Conservation (phyloP, 2,113 vertebrate species). For the Ciconia maguari region DNA sequence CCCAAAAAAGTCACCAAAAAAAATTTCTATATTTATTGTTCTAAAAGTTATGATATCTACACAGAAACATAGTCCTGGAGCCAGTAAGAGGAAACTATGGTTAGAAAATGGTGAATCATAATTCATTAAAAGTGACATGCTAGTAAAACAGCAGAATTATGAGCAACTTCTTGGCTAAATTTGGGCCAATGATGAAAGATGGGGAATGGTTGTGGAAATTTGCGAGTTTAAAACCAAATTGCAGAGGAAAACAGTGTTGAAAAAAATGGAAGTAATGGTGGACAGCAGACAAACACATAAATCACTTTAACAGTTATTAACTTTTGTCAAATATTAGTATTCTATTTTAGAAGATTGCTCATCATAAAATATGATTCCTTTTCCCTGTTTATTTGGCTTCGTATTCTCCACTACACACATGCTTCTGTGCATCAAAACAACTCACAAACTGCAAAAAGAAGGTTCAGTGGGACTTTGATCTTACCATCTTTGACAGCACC, state of each 20-base stretch:
- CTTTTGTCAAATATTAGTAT: neutral
- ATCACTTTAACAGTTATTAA: neutral
- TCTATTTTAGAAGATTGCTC: neutral
- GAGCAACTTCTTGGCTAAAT: neutral
- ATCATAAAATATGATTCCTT: neutral
- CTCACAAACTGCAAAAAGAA: neutral
- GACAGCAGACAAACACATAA: neutral
- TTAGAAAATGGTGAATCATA: neutral
- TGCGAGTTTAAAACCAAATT: neutral
- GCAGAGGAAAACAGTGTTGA: neutral
- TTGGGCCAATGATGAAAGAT: neutral
- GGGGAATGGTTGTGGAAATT: neutral
- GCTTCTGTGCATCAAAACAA: neutral
- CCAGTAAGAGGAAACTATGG: neutral
- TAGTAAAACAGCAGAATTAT: neutral
- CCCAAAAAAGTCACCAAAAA: neutral
- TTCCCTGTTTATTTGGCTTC: neutral
- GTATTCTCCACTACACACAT: neutral
- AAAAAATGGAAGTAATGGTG: neutral
- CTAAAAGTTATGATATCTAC: neutral
- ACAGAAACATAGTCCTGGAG: neutral
- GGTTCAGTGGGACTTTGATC: neutral
- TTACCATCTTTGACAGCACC: neutral
- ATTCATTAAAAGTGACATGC: neutral
- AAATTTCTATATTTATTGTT: neutral